phyloP scores from a whole-genome alignment of 2,797 vertebrate genomes.

The Phalloptychus januarius region DNA sequence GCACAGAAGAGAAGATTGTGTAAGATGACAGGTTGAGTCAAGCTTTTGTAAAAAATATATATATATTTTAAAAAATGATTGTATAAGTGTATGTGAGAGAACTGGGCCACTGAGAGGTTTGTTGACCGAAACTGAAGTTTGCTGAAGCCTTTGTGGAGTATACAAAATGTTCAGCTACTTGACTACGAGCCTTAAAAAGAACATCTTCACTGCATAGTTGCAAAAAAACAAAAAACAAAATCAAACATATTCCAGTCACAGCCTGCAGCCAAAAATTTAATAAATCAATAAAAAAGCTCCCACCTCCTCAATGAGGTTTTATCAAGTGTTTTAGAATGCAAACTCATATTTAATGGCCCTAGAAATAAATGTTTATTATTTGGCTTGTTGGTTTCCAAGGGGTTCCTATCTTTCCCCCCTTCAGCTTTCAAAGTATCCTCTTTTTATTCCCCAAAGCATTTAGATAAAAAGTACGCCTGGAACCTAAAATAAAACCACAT shows the following conservation, averaged over 20 bases:
- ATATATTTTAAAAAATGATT: background rate
- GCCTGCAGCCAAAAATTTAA: background rate
- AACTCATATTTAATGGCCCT: background rate
- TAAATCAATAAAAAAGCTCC: background rate
- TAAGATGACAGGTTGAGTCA: slow-evolving; percentile 25
- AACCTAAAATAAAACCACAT: background rate
- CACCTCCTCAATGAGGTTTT: background rate
- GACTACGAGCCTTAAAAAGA: slow-evolving; percentile 2
- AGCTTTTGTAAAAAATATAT: slow-evolving; percentile 9
- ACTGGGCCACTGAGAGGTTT: slow-evolving; percentile 32
- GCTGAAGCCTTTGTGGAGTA: slow-evolving; percentile 34
- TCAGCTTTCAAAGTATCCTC: background rate
- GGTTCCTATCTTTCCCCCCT: background rate
- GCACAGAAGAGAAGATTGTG: slow-evolving; percentile 18
- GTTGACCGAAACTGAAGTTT: slow-evolving; percentile 51
- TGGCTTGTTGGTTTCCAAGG: background rate
- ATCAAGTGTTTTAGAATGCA: background rate
- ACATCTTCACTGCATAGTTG: background rate
- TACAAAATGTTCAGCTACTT: slow-evolving; percentile 35
- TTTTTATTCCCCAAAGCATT: slow-evolving; percentile 2
- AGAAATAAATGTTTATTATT: slow-evolving; percentile 8
- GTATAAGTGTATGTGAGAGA: slow-evolving; percentile 27
- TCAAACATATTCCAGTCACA: background rate
- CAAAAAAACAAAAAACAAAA: background rate
- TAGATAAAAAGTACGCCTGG: background rate